Conservation (phyloP, 2,888 invertebrate genomes). For the Saturnia pavonia region DNA sequence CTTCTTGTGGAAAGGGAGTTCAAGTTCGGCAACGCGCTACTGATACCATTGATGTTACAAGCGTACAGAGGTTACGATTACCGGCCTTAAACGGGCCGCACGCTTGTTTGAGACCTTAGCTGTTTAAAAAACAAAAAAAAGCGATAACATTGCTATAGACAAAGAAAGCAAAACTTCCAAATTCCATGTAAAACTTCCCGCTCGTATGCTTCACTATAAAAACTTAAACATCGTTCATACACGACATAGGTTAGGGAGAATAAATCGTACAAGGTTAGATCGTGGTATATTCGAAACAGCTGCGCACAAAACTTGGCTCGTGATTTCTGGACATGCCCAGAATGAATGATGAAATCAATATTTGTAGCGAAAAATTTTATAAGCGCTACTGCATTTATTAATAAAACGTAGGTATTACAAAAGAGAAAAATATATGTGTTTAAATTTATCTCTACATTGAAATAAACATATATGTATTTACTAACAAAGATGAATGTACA, state of each 20-base stretch:
- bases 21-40: too few species aligned
- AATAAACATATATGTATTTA: neutral
- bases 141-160: neutral
- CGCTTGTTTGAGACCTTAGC: too few species aligned
- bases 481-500: neutral
- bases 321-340: constrained; percentile 38
- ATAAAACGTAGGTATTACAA: neutral
- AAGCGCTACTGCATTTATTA: neutral
- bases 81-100: too few species aligned
- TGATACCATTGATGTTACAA: too few species aligned
- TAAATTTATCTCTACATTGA: neutral
- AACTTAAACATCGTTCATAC: constrained; percentile 6
- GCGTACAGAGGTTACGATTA: too few species aligned
- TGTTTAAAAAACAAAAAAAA: too few species aligned
- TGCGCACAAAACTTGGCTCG: constrained; percentile 42
- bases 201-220: neutral
- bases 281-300: constrained; percentile 45
- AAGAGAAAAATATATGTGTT: neutral
- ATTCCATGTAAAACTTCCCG: neutral
- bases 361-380: neutral
- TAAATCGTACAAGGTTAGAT: constrained; percentile 25
- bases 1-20: too few species aligned
- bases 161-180: neutral
- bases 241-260: neutral
- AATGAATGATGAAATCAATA: constrained; percentile 13